Evolutionary conservation across 2,888 invertebrate genomes (phyloP), one percentile per base, ranked within the genome.

Genomic region (Tryphoninae sp.): DNA sequence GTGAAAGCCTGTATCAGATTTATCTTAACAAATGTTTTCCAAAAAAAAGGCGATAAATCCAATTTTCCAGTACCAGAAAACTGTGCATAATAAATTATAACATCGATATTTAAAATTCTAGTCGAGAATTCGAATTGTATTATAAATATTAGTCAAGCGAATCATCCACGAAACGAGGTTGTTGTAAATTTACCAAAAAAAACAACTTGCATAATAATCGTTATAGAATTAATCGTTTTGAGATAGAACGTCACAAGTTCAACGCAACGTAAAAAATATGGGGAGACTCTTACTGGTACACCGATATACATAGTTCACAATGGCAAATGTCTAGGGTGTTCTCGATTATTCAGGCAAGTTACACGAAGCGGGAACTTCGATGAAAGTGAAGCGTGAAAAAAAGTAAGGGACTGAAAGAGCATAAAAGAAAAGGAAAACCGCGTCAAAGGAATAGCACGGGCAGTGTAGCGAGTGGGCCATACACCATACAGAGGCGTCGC

Each of bases 281-380:
- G 16, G 16, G 33, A 19, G 23, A 49, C 19, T 49, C 33, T 71
- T 67, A 58, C 45, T 19, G 59, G 65, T 67, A 67, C 40, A 40
- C 65, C 64, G 72, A 51, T 40, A 55, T 45, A 67, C 67, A 51
- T 65, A 61, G 26, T 7, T 40, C 23, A 11, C 23, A n/a, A 23
- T 26, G 23, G 26, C 16, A 11, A 59, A 3, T 6, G 9, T 55
- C 8, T 6, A 11, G 26, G 26, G 19, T 42, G 42, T 16, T 11
- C 33, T 67, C 72, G 59, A 76, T 67, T 75, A 72, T 80, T 76
- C 67, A 40, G n/a, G 76, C 61, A 71, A 76, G 64, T 72, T 80
- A 59, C 19, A n/a, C 65, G 42, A 61, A 59, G 26, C 42, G 42
- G 59, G 42, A 72, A 22, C 33, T 59, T 55, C 55, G 64, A 33